These are phyloP conservation scores for Fratercula arctica DNA, from an alignment of 2,797 vertebrate species.

Conservation along the genomic window DNA sequence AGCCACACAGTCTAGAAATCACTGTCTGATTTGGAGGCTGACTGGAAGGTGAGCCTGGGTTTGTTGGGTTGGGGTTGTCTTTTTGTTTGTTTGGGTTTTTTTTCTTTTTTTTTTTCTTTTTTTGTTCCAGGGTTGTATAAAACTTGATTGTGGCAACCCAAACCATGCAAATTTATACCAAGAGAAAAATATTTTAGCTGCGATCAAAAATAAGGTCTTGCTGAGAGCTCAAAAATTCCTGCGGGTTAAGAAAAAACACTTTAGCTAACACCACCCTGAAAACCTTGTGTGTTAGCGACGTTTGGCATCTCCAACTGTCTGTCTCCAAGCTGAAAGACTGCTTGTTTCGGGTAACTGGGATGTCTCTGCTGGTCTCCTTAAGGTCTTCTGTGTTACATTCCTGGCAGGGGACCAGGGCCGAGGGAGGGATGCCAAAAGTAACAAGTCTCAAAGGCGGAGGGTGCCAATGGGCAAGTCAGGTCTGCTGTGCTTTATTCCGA, in stretches of 20 bases:
- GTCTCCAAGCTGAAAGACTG: constrained; percentile 43
- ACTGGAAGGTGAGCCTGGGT: background rate
- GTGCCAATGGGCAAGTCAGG: background rate
- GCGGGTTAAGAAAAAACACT: background rate
- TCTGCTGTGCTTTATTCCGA: background rate
- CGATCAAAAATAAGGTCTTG: background rate
- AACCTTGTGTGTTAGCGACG: background rate
- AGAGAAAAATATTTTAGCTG: background rate
- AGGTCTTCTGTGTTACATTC: background rate
- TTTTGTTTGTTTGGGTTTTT: no score
- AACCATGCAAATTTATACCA: background rate
- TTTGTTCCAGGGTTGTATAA: background rate
- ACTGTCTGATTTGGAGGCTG: background rate
- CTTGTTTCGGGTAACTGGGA: constrained; percentile 24
- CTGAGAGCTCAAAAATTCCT: constrained; percentile 14
- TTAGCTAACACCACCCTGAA: background rate
- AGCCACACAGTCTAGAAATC: background rate
- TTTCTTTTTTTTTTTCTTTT: background rate
- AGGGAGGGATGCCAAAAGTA: background rate
- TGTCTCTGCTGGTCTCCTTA: constrained; percentile 24
- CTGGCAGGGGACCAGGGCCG: background rate
- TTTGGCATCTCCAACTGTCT: constrained; percentile 20
- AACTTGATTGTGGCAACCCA: background rate
- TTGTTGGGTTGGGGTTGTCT: background rate
- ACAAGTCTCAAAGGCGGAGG: background rate